Conservation (phyloP, 2,797 vertebrate genomes). For the Pteronotus mesoamericanus region DNA sequence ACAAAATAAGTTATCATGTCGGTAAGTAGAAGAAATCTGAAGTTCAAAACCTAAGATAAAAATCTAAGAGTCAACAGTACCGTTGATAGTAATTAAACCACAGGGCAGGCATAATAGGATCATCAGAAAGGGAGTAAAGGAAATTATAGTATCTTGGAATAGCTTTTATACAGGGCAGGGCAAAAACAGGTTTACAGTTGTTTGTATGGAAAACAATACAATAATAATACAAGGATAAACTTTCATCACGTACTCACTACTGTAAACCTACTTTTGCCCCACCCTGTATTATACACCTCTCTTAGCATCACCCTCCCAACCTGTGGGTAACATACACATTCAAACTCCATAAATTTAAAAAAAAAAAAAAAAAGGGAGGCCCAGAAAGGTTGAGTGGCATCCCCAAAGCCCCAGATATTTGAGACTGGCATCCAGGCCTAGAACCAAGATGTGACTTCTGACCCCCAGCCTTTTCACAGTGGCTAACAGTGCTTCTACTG, state of each 20-base stretch:
- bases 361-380: not conserved
- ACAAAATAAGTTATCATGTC: not conserved
- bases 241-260: not conserved
- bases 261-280: not conserved
- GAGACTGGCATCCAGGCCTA: not conserved
- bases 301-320: not conserved
- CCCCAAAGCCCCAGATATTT: not conserved
- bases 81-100: not conserved
- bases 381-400: not conserved
- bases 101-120: not conserved
- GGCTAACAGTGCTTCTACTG: not conserved
- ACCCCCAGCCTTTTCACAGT: not conserved
- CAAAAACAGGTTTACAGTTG: not conserved
- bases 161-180: not conserved
- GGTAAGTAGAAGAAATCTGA: not conserved
- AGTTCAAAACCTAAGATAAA: not conserved
- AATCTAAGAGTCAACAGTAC: not conserved
- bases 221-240: too few relatives aligned
- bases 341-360: not conserved
- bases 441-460: constrained; percentile 18
- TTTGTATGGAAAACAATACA: too few relatives aligned
- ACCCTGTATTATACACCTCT: not conserved
- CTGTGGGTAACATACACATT: not conserved
- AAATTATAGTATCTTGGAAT: not conserved
- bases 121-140: not conserved